These are phyloP conservation scores for Apis cerana DNA, from an alignment of 1,140 invertebrate genomes.

Conservation along the genomic window DNA sequence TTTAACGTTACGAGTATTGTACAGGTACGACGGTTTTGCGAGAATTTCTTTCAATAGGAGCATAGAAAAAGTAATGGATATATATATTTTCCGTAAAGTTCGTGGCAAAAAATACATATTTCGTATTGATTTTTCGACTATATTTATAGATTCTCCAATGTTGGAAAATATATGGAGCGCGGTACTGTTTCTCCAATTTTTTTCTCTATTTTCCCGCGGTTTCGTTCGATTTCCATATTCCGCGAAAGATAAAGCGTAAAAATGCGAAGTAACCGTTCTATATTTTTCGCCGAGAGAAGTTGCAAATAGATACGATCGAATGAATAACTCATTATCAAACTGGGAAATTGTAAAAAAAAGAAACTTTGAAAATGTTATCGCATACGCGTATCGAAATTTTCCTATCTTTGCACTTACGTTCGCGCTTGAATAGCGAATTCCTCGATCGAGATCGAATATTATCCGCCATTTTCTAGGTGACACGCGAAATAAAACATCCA, in stretches of 20 bases:
- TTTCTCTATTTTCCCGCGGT: no score
- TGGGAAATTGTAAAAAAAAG: neutral
- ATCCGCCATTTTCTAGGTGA: neutral
- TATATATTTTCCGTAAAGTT: no score
- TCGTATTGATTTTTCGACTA: neutral
- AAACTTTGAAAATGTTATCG: neutral
- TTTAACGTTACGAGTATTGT: no score
- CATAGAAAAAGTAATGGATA: no score
- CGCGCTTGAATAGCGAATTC: neutral
- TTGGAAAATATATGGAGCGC: neutral
- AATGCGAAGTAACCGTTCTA: neutral
- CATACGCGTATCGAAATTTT: neutral
- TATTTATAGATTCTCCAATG: neutral
- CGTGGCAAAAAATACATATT: neutral
- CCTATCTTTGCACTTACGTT: neutral
- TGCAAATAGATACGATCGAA: neutral
- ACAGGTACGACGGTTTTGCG: no score
- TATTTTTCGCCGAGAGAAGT: neutral
- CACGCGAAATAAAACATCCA: neutral
- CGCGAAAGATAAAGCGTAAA: neutral
- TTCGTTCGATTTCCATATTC: neutral
- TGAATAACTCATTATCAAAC: conserved; percentile 2
- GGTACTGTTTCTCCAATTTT: neutral
- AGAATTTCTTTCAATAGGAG: no score
- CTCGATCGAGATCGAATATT: neutral